phyloP scores from a whole-genome alignment of 2,888 invertebrate species.

The Nycteola revayana region DNA sequence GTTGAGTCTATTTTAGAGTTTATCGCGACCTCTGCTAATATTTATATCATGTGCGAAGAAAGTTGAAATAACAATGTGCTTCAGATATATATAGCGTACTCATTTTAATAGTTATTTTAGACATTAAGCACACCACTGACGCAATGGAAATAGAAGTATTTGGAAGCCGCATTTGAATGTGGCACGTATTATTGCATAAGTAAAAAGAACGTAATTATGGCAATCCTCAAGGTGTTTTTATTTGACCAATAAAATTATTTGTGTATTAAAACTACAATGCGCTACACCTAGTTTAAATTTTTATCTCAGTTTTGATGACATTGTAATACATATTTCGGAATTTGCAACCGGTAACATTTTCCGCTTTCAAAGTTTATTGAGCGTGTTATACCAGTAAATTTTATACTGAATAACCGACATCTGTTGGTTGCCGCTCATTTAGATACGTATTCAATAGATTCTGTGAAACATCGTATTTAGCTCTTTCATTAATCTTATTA shows the following conservation, averaged over 20 bases:
- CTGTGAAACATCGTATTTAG: conserved; percentile 6
- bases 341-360: conserved; percentile 7
- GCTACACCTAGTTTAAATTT: too few species aligned
- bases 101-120: too few species aligned
- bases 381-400: conserved; percentile 11
- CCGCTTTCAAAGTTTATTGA: conserved; percentile 18
- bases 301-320: neutral
- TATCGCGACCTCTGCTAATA: conserved; percentile 60
- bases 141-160: too few species aligned
- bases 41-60: conserved; percentile 40
- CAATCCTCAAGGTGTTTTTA: too few species aligned
- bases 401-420: conserved; percentile 8
- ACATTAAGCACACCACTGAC: too few species aligned
- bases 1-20: conserved; percentile 66
- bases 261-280: too few species aligned
- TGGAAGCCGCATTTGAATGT: too few species aligned
- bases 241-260: too few species aligned
- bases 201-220: too few species aligned
- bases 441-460: conserved; percentile 9
- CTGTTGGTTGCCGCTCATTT: conserved; percentile 14
- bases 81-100: neutral
- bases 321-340: conserved; percentile 6
- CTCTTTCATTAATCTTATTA: neutral
- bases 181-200: too few species aligned
- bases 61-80: conserved; percentile 11